Conservation (phyloP, 2,888 invertebrate species). For the Leistus spinibarbis region DNA sequence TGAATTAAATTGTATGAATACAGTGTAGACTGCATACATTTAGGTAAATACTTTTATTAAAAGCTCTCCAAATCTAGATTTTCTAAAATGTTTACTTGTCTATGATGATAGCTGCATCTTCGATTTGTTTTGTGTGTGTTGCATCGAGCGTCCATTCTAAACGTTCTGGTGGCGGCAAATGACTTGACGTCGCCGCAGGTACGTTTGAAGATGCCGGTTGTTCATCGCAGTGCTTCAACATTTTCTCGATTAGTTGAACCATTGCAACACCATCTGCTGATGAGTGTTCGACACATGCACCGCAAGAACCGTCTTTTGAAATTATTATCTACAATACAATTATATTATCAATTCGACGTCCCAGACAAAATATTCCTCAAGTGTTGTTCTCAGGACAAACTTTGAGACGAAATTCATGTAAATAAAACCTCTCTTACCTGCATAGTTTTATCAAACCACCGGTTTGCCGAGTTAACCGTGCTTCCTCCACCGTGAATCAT, state of each 20-base stretch:
- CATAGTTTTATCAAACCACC: conserved; percentile 98
- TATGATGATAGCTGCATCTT: conserved; percentile 70
- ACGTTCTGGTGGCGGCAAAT: conserved; percentile 75
- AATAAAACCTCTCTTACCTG: too few species aligned
- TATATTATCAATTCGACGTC: too few species aligned
- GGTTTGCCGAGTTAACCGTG: conserved; percentile 82
- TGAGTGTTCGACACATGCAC: conserved; percentile 96
- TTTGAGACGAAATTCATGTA: too few species aligned
- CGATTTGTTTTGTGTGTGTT: conserved; percentile 62
- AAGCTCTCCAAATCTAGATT: too few species aligned
- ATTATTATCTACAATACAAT: conserved; percentile 72
- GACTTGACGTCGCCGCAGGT: conserved; percentile 66
- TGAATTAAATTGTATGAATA: too few species aligned
- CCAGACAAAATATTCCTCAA: too few species aligned
- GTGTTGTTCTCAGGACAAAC: too few species aligned
- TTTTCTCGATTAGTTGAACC: conserved; percentile 68
- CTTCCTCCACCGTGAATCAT: conserved; percentile 95
- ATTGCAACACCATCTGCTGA: conserved; percentile 83
- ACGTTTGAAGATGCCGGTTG: conserved; percentile 62
- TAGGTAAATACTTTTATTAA: too few species aligned
- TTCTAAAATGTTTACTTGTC: conserved; percentile 70
- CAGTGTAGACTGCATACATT: too few species aligned
- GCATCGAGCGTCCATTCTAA: conserved; percentile 70
- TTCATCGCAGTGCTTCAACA: conserved; percentile 60
- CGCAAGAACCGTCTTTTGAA: conserved; percentile 89